These are phyloP conservation scores for Hyposoter didymator DNA, from an alignment of 2,888 invertebrate genomes.

Conservation along the genomic window DNA sequence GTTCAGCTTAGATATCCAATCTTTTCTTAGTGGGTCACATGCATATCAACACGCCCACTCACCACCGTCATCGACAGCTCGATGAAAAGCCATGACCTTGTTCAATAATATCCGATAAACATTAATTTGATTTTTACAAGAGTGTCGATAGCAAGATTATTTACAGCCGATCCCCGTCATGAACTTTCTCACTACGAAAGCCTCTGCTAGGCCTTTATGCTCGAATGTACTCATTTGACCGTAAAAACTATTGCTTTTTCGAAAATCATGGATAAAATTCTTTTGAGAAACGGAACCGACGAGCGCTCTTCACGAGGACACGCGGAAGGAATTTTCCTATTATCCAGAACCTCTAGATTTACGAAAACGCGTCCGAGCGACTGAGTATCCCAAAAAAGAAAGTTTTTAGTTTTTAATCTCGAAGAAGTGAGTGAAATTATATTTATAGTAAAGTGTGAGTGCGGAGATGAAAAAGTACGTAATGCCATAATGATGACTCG, in stretches of 20 bases:
- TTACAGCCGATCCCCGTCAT: not conserved
- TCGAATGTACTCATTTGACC: too few species aligned
- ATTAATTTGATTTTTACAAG: not conserved
- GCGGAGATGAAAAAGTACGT: constrained; percentile 50
- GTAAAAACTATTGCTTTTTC: too few species aligned
- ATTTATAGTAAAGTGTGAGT: constrained; percentile 23
- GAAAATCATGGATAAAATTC: too few species aligned
- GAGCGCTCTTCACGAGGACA: too few species aligned
- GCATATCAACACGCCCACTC: constrained; percentile 19
- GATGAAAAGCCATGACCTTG: not conserved
- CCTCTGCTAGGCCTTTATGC: too few species aligned
- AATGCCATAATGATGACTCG: constrained; percentile 31
- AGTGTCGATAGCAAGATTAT: not conserved
- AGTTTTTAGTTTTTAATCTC: too few species aligned
- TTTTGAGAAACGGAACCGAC: too few species aligned
- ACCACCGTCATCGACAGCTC: not conserved
- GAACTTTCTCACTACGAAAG: too few species aligned
- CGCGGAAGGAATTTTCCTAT: too few species aligned
- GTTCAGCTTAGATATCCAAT: constrained; percentile 7
- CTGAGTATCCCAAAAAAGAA: too few species aligned
- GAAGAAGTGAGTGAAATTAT: not conserved
- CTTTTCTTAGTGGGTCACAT: not conserved
- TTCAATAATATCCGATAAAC: constrained; percentile 10
- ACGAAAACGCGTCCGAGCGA: too few species aligned
- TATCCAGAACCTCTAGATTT: too few species aligned